phyloP scores from a whole-genome alignment of 2,113 vertebrate genomes.

The Orientallactaga bullata region DNA sequence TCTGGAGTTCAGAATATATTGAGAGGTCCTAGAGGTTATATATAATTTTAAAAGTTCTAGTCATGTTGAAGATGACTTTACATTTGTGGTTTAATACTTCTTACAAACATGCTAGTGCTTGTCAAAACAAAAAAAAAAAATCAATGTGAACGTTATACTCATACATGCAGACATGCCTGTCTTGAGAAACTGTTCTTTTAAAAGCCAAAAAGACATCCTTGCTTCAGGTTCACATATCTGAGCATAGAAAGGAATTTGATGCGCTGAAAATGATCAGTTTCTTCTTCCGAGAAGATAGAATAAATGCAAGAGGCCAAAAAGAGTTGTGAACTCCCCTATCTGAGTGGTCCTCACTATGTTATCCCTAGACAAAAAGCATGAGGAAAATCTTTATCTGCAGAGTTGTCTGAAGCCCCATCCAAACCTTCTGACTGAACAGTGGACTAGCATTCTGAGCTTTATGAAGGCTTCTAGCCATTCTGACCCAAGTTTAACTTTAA shows the following conservation, averaged over 20 bases:
- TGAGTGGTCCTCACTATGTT: background rate
- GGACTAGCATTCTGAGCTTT: background rate
- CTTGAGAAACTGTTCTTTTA: background rate
- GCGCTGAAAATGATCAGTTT: background rate
- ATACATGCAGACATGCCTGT: background rate
- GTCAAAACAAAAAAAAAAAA: background rate
- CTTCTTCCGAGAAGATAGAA: background rate
- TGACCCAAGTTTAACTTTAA: background rate
- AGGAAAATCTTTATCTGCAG: background rate
- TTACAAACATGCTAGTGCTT: background rate
- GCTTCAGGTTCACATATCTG: background rate
- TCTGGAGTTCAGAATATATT: background rate
- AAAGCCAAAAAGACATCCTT: fast-evolving
- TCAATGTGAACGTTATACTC: fast-evolving
- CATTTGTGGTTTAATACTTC: background rate
- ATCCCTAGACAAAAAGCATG: background rate
- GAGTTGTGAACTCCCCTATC: fast-evolving
- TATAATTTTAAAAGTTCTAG: constrained; percentile 37
- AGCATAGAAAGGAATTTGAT: background rate
- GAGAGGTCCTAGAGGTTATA: background rate
- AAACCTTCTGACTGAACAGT: background rate
- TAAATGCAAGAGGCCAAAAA: background rate
- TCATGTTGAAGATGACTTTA: background rate
- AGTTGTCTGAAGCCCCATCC: no score
- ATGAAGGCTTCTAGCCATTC: background rate